Base-by-base conservation (phyloP, 2,113 vertebrate species). In the Thunnus thynnus region DNA sequence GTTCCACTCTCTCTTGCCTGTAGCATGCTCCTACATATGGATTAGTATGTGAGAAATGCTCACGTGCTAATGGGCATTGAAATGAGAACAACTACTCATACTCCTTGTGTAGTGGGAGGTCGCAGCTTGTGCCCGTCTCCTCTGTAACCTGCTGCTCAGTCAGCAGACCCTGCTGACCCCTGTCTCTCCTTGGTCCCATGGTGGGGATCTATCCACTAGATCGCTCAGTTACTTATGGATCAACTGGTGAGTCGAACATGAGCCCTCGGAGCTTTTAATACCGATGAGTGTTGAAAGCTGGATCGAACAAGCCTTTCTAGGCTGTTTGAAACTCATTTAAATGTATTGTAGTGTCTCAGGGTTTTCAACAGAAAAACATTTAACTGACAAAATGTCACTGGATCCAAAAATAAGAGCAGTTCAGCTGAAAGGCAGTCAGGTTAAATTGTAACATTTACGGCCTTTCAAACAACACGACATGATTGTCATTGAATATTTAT, bases 401-500 rank as follows among this genome's bases (percentile, higher is more conserved):
- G 0, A 30, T 78, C 57, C 17, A 46, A 64, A 78, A 74, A 41
- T 12, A 5, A 22, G 25, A 55, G 56, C 36, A 50, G 47, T 78
- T 77, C 27, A 56, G 84, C 48, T 80, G 22, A 80, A 58, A 86
- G 76, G 72, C 51, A 16, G 60, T 54, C 72, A 30, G 72, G 67
- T 73, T 68, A 60, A 86, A 84, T 32, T 57, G 76, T 47, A 76
- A 62, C 65, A 74, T 84, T 82, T 41, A 74, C 82, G 36, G 65
- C 78, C 84, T 89, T 78, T 89, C 48, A 77, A 84, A 82, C 56
- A 55, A 66, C 27, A 67, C 8, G 13, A 67, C 76, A 72, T 52
- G 73, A 72, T 64, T 80, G 62, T 86, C 73, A 51, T 3, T 56
- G 30, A 72, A 72, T 85, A 84, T 86, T 85, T 79, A 80, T 89